A percentile compares a stretch with the other conserved stretches of the same genome.
These are phyloP conservation scores for Keiferia lycopersicella DNA, from an alignment of 2,888 invertebrate species.

Conservation along the genomic window DNA sequence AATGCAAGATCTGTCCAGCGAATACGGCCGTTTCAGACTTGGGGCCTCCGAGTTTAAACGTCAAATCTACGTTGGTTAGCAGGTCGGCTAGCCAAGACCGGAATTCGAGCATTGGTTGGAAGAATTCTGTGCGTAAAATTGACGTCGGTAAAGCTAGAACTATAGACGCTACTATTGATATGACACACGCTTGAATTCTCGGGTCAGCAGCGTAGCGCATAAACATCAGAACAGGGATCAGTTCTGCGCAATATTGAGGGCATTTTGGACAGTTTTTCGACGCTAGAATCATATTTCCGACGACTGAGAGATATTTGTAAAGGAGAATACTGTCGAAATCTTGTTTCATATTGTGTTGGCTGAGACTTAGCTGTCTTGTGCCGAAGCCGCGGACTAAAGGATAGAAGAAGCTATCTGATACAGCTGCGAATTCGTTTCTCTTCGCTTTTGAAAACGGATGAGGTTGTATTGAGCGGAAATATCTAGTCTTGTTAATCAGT, in stretches of 20 bases:
- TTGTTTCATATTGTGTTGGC: constrained; percentile 77
- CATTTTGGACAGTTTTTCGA: constrained; percentile 85
- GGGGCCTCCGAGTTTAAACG: constrained; percentile 78
- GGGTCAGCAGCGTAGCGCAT: constrained; percentile 85
- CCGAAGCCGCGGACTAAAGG: constrained; percentile 87
- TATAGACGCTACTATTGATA: constrained; percentile 85
- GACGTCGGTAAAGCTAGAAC: constrained; percentile 82
- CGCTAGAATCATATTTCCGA: constrained; percentile 84
- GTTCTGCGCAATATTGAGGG: constrained; percentile 85
- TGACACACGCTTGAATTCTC: constrained; percentile 83
- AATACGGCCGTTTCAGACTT: constrained; percentile 84
- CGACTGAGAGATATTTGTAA: constrained; percentile 85
- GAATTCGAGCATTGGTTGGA: constrained; percentile 83
- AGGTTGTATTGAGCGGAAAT: constrained; percentile 70
- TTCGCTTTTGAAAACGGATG: constrained; percentile 69
- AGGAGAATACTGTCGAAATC: constrained; percentile 85
- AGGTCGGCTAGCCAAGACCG: constrained; percentile 84
- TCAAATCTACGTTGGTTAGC: constrained; percentile 74
- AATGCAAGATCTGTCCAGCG: constrained; percentile 81
- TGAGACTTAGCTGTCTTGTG: constrained; percentile 77
- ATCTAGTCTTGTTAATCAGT: constrained; percentile 87
- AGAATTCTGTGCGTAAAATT: constrained; percentile 81
- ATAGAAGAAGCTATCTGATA: constrained; percentile 92
- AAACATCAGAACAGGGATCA: constrained; percentile 84
- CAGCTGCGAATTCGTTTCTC: constrained; percentile 86